A percentile compares a stretch with the other conserved stretches of the same genome.
Evolutionary conservation across 1,140 invertebrate species (phyloP).

Genomic region (Drosophila bifasciata): DNA sequence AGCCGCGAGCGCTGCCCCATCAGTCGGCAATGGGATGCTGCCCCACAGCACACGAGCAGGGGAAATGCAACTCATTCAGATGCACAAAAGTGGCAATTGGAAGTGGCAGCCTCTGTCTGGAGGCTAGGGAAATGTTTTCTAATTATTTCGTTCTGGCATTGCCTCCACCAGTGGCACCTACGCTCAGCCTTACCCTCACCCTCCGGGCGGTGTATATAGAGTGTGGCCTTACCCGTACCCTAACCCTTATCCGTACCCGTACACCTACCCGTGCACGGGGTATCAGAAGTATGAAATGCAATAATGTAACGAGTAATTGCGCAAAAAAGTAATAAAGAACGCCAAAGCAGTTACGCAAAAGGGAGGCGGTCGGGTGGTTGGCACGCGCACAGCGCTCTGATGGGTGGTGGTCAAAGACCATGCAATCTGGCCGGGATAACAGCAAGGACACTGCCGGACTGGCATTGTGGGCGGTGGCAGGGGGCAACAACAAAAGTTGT

Average conservation of each 20-base stretch:
- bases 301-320: constrained; percentile 82
- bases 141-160: constrained; percentile 62
- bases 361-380: no score
- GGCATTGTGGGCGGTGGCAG: no score
- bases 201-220: constrained; percentile 33
- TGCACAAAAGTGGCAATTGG: constrained; percentile 59
- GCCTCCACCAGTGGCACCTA: constrained; percentile 41
- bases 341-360: constrained; percentile 62
- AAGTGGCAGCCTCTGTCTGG: constrained; percentile 7
- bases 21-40: no score
- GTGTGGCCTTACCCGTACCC: no score
- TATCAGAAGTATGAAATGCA: constrained; percentile 78
- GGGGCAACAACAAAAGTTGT: constrained; percentile 68
- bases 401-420: constrained; percentile 44
- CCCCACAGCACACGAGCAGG: background rate
- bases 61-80: constrained; percentile 53
- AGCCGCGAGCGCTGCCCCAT: constrained; percentile 24
- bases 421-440: constrained; percentile 71
- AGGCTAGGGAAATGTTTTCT: constrained; percentile 63
- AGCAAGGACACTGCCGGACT: constrained; percentile 50
- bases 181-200: constrained; percentile 14
- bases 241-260: no score
- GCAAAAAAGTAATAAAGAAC: constrained; percentile 77
- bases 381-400: background rate
- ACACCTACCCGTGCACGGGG: constrained; percentile 51